Conservation (phyloP, 2,888 invertebrate species). For the Macrophya alboannulata region DNA sequence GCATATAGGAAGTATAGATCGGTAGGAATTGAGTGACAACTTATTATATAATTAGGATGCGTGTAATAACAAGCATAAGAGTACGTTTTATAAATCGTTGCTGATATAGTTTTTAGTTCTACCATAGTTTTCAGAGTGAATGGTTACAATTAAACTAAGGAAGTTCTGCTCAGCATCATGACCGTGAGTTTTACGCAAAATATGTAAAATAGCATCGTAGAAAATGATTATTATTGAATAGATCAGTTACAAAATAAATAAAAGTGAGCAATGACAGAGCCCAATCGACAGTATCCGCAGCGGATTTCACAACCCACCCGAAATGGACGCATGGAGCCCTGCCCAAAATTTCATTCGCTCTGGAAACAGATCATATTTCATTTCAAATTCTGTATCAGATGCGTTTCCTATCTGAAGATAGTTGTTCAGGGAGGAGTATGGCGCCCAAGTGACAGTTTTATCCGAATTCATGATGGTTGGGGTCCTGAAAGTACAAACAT, state of each 20-base stretch:
- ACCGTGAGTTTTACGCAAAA: too few relatives aligned
- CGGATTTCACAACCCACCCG: neutral
- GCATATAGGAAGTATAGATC: too few relatives aligned
- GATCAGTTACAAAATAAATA: neutral
- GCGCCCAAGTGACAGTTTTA: neutral
- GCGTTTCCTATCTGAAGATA: slow-evolving; percentile 15
- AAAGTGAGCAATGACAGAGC: neutral
- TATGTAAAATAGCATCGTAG: neutral
- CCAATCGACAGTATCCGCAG: neutral
- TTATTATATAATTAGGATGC: too few relatives aligned
- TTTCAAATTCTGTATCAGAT: neutral
- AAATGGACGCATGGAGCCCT: neutral
- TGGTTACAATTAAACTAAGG: too few relatives aligned
- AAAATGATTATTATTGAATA: neutral
- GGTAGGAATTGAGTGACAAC: too few relatives aligned
- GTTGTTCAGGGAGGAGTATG: neutral
- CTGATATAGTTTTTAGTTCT: too few relatives aligned
- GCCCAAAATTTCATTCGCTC: slow-evolving; percentile 19
- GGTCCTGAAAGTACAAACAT: neutral
- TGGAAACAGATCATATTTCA: neutral
- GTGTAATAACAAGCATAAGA: too few relatives aligned
- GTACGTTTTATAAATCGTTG: too few relatives aligned
- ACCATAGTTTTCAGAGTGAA: too few relatives aligned
- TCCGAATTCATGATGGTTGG: neutral
- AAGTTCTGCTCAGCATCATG: too few relatives aligned